Conservation (phyloP, 2,113 vertebrate species). For the Taxidea taxus region DNA sequence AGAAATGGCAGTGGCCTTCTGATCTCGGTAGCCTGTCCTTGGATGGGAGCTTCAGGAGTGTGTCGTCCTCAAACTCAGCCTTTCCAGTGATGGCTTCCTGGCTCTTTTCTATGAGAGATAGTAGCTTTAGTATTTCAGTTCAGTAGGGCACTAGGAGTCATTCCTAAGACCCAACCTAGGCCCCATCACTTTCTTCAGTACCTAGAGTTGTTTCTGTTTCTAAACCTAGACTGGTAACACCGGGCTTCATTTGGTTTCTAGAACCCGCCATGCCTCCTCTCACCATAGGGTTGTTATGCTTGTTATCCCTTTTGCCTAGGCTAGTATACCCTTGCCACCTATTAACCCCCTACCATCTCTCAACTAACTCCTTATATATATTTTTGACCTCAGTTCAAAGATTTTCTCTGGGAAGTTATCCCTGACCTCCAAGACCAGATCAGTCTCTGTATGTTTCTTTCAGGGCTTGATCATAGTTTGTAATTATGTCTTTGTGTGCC, state of each 20-base stretch:
- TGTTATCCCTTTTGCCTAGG: not conserved
- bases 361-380: not conserved
- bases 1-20: not conserved
- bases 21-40: not conserved
- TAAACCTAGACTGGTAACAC: not conserved
- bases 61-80: not conserved
- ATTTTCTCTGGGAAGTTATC: not conserved
- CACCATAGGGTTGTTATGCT: not conserved
- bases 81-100: not conserved
- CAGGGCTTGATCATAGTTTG: not conserved
- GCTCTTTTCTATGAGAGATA: not conserved
- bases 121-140: not conserved
- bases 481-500: not conserved
- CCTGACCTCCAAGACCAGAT: not conserved
- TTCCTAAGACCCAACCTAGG: not conserved
- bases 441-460: not conserved
- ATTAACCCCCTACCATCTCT: not conserved
- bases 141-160: not conserved
- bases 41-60: not conserved
- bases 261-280: not conserved
- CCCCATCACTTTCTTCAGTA: not conserved
- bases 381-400: not conserved
- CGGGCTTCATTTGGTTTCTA: not conserved
- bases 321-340: not conserved
- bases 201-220: slow-evolving; percentile 6